phyloP scores from a whole-genome alignment of 1,140 invertebrate species.

The Sarcophaga bullata region DNA sequence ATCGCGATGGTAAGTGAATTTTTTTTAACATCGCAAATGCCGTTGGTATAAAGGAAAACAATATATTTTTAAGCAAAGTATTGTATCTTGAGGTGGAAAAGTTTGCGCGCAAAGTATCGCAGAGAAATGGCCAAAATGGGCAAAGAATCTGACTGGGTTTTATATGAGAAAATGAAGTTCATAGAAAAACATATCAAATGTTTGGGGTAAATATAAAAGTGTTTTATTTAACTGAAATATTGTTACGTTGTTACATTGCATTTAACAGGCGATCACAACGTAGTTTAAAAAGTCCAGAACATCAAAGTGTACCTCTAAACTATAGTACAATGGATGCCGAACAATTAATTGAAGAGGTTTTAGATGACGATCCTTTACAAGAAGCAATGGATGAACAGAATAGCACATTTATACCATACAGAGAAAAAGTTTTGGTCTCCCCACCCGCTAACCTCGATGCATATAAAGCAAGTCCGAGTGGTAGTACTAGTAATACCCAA shows the following conservation, averaged over 20 bases:
- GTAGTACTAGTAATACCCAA: not conserved
- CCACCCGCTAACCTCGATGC: not conserved
- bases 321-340: conserved; percentile 44
- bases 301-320: not conserved
- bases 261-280: not conserved
- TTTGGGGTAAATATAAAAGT: conserved; percentile 19
- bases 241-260: not conserved
- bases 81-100: conserved; percentile 56
- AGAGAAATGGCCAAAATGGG: conserved; percentile 48
- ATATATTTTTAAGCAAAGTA: conserved; percentile 45
- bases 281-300: conserved; percentile 28
- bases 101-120: conserved; percentile 49
- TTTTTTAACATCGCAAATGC: not conserved
- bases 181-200: conserved; percentile 47
- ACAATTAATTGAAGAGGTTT: conserved; percentile 47
- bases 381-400: conserved; percentile 63
- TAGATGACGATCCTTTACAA: conserved; percentile 56
- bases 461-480: not conserved
- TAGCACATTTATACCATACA: not conserved
- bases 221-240: not conserved
- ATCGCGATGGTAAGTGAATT: conserved; percentile 52
- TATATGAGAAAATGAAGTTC: conserved; percentile 52
- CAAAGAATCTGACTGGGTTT: conserved; percentile 52
- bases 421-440: conserved; percentile 11
- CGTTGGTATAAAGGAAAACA: not conserved